phyloP scores from a whole-genome alignment of 2,113 vertebrate genomes.

The Columba livia region DNA sequence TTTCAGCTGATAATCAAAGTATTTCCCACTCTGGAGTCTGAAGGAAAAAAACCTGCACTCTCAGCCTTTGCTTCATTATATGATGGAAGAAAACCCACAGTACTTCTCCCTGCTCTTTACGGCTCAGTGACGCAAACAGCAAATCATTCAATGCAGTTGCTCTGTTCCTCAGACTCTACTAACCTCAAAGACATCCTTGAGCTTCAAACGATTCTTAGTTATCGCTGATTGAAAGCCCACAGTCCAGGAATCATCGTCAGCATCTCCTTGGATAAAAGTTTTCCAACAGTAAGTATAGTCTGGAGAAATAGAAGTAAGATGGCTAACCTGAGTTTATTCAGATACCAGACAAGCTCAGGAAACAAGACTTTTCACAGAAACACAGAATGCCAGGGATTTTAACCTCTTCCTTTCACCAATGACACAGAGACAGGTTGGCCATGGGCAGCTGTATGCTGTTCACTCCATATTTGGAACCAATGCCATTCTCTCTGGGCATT shows the following conservation, averaged over 20 bases:
- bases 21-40: not conserved
- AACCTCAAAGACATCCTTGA: not conserved
- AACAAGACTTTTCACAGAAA: not conserved
- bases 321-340: not conserved
- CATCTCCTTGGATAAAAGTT: not conserved
- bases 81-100: not conserved
- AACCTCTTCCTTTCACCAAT: not conserved
- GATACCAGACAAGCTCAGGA: not conserved
- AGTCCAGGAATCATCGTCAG: not conserved
- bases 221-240: rapidly evolving
- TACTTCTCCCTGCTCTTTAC: not conserved
- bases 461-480: not conserved
- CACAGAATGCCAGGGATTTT: not conserved
- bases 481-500: not conserved
- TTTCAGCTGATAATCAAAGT: not conserved
- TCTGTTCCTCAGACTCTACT: not conserved
- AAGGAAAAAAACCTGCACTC: not conserved
- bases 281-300: not conserved
- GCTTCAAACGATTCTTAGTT: rapidly evolving
- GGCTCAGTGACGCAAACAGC: not conserved
- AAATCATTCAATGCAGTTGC: not conserved
- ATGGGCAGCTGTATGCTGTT: not conserved
- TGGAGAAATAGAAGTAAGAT: slow-evolving; percentile 16
- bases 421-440: not conserved
- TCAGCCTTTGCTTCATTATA: not conserved